Percentiles rank a stretch among this genome's conserved stretches.
Conservation (phyloP, 2,113 vertebrate species). For the Colaptes auratus region DNA sequence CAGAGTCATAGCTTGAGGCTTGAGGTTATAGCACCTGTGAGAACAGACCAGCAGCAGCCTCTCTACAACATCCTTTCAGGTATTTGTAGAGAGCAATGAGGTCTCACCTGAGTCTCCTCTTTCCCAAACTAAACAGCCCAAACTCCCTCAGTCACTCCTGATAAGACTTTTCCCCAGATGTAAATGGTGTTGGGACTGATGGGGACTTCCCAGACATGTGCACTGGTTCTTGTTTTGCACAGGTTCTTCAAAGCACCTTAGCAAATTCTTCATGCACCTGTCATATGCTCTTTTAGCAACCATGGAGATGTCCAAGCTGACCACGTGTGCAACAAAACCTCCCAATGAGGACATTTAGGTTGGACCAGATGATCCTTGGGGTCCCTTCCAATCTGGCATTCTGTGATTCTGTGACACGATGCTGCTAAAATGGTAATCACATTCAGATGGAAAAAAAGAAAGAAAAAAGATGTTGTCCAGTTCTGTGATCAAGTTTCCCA, state of each 20-base stretch:
- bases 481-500: not conserved
- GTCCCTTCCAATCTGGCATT: no score
- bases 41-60: no score
- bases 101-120: no score
- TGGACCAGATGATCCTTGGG: no score
- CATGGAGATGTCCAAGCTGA: constrained; percentile 55
- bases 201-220: not conserved
- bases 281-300: constrained; percentile 5
- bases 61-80: no score
- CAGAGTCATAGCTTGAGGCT: no score
- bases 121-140: no score
- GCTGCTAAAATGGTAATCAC: constrained; percentile 61
- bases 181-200: not conserved
- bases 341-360: constrained; percentile 17
- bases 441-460: constrained; percentile 61
- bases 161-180: no score
- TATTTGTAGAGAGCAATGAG: no score
- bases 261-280: constrained; percentile 69
- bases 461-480: not conserved
- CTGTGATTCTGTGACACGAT: not conserved
- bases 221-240: not conserved
- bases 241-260: not conserved
- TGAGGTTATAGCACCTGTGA: no score
- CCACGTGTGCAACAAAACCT: constrained; percentile 51
- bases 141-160: no score